Percentiles rank a stretch among this genome's conserved stretches.
Evolutionary conservation across 37 sponge, comb jelly and placozoan species (phyloP).

Genomic region (Diacarnus erythraeanus): DNA sequence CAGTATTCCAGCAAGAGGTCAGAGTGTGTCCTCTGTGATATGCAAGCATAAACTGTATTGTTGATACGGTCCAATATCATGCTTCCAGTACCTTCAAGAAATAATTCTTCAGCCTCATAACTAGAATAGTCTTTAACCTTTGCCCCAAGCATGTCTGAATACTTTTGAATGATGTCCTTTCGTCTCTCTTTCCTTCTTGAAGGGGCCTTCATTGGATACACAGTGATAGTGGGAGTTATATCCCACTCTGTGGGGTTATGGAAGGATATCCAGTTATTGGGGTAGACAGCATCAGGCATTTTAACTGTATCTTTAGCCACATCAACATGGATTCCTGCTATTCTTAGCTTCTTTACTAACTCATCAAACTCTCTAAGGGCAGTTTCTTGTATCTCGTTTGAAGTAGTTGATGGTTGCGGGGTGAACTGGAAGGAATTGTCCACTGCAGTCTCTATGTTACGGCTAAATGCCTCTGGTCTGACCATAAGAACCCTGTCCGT

Average conservation of each 20-base stretch:
- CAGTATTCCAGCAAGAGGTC: conserved; percentile 47
- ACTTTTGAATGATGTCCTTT: conserved; percentile 32
- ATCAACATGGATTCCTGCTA: conserved; percentile 18
- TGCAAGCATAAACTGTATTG: conserved; percentile 58
- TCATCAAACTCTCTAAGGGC: conserved; percentile 58
- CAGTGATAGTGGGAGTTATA: background rate
- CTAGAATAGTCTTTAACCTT: conserved; percentile 50
- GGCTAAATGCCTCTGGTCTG: conserved; percentile 45
- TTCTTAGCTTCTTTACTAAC: conserved; percentile 31
- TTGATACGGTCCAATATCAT: conserved; percentile 78
- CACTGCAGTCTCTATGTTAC: conserved; percentile 43
- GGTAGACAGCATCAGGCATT: conserved; percentile 67
- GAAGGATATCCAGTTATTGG: conserved; percentile 87
- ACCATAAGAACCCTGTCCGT: conserved; percentile 66
- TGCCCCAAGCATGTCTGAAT: background rate
- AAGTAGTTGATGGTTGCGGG: background rate
- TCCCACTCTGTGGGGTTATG: conserved; percentile 7
- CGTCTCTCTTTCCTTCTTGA: conserved; percentile 48
- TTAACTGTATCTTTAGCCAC: conserved; percentile 40
- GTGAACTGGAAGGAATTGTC: conserved; percentile 67
- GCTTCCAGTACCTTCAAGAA: conserved; percentile 85
- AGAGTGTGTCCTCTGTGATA: conserved; percentile 54
- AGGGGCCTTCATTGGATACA: conserved; percentile 73
- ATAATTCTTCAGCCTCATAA: conserved; percentile 54
- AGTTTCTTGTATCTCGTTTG: background rate